A percentile compares a stretch with the other conserved stretches of the same genome.
phyloP scores from a whole-genome alignment of 2,113 vertebrate genomes.

The Eudyptes chrysolophus region DNA sequence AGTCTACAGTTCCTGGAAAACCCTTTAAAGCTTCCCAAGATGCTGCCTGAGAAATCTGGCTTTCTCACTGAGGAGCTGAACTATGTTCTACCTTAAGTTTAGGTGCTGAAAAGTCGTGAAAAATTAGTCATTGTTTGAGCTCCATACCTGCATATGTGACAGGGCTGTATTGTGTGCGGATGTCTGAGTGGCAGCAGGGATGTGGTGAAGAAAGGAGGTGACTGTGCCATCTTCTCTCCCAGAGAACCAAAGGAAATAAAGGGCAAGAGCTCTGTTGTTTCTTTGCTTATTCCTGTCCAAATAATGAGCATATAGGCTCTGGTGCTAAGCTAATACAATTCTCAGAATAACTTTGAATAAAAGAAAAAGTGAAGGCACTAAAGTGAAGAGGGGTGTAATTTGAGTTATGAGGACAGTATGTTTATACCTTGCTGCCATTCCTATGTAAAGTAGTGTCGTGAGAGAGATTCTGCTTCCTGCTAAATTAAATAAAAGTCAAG shows the following conservation, averaged over 20 bases:
- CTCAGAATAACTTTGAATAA: not conserved
- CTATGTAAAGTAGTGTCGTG: not conserved
- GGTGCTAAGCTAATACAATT: not conserved
- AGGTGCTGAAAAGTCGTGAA: not conserved
- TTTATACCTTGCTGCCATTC: not conserved
- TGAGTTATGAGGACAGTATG: not conserved
- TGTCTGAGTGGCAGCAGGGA: not conserved
- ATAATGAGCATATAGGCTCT: not conserved
- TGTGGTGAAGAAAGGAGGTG: not conserved
- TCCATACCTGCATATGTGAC: not conserved
- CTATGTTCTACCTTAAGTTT: not conserved
- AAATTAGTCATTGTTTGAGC: not conserved
- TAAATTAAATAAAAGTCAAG: not conserved
- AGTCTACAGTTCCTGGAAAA: not conserved
- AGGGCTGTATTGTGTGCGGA: accelerated
- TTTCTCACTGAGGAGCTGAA: not conserved
- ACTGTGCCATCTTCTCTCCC: not conserved
- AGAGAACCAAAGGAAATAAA: not conserved
- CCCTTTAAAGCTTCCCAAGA: not conserved
- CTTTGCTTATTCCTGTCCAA: not conserved
- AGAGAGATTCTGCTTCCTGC: not conserved
- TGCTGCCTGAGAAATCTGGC: not conserved
- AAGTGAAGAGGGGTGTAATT: not conserved
- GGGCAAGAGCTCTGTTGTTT: not conserved
- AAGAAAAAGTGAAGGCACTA: not conserved